These are phyloP conservation scores for Stenotaenia linearis DNA, from an alignment of 2,888 invertebrate species.

Conservation along the genomic window DNA sequence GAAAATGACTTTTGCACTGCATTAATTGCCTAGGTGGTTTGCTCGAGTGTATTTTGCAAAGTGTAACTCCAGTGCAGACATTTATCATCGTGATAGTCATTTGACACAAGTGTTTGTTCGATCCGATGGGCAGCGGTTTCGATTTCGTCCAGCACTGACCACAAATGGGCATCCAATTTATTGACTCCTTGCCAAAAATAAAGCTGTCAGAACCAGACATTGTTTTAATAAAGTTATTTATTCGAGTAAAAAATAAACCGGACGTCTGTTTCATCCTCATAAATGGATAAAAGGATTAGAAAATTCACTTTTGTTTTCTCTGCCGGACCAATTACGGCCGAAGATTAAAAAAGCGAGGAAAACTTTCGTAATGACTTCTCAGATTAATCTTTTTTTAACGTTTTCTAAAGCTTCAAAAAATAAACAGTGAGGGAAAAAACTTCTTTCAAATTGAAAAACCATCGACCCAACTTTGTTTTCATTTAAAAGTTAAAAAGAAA, in stretches of 20 bases:
- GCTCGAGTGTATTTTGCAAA: neutral
- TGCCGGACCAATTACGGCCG: no score
- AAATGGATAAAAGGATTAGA: no score
- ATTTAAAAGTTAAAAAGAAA: neutral
- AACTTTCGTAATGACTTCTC: no score
- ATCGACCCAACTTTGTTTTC: slow-evolving; percentile 3
- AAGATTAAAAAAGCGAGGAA: no score
- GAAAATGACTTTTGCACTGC: neutral
- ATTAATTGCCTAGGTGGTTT: neutral
- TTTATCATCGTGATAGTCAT: neutral
- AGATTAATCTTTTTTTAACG: no score
- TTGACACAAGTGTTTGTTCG: slow-evolving; percentile 3
- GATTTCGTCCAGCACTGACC: slow-evolving; percentile 1
- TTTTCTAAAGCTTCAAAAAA: no score
- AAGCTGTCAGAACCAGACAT: neutral
- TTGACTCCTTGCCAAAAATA: neutral
- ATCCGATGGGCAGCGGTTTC: neutral
- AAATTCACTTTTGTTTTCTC: neutral
- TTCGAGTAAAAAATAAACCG: neutral
- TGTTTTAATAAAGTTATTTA: neutral
- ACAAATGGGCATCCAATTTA: slow-evolving; percentile 10
- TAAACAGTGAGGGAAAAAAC: neutral
- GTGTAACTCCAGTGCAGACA: neutral
- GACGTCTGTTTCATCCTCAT: neutral
- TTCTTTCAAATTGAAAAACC: neutral